Conservation (phyloP, 2,888 invertebrate genomes). For the Drosophila differens region DNA sequence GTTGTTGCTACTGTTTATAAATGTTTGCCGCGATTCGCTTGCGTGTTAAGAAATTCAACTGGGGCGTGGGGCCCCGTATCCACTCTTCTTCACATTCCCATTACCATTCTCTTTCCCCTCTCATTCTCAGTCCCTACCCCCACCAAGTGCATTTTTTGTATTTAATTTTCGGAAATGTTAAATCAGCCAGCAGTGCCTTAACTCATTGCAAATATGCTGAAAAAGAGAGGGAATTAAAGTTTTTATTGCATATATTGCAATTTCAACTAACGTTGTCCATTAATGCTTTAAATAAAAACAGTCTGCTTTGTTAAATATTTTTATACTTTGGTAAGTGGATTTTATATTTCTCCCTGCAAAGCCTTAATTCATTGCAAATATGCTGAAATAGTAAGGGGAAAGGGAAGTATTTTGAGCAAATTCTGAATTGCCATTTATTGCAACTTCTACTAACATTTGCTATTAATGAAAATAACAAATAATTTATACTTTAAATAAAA, state of each 20-base stretch:
- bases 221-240: background rate
- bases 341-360: background rate
- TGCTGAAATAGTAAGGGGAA: constrained; percentile 1
- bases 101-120: constrained; percentile 2
- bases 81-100: constrained; percentile 25
- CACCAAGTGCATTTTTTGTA: constrained; percentile 8
- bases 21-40: constrained; percentile 58
- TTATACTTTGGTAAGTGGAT: background rate
- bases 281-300: background rate
- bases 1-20: constrained; percentile 34
- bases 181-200: background rate
- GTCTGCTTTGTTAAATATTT: background rate
- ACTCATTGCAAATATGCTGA: constrained; percentile 7
- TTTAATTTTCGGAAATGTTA: constrained; percentile 16
- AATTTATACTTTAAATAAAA: background rate
- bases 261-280: background rate
- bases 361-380: background rate
- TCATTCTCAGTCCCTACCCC: background rate
- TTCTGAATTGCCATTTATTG: background rate
- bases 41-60: constrained; percentile 66
- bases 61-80: constrained; percentile 55
- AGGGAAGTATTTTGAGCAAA: background rate
- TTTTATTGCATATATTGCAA: background rate
- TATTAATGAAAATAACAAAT: background rate
- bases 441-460: background rate